Base-by-base conservation (phyloP, 2,888 invertebrate genomes). In the Chesias legatella region DNA sequence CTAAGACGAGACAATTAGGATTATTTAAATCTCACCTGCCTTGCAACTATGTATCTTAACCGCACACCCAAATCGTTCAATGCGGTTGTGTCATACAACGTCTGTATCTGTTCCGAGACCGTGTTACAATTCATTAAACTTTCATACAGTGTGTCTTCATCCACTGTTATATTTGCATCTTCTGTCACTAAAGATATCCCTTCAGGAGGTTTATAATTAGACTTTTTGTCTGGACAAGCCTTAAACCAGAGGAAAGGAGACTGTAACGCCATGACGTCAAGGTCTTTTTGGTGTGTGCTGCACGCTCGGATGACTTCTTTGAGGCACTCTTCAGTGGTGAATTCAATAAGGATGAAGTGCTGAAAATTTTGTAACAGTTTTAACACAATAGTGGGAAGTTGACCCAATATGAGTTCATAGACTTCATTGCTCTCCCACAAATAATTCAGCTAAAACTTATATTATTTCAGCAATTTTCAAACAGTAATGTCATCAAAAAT, bases 341-440 rank as follows among this genome's bases (percentile, higher is more conserved):
- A 95, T 80, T 96, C 95, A 32, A 95, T 84, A 22, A 95, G 81
- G 71, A 95, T 92, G 64, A 94, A 95, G 72, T 94, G 91, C 91
- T 94, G 78, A 33, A 73, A 75, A 23, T 25, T 7, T 33, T 26
- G 10, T 43, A 33, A 35, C n/a, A 10, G 11, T n/a, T n/a, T n/a
- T n/a, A n/a, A n/a, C n/a, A n/a, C n/a, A n/a, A n/a, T n/a, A n/a
- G n/a, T n/a, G n/a, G n/a, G n/a, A n/a, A n/a, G n/a, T n/a, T n/a
- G n/a, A n/a, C n/a, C n/a, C n/a, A n/a, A n/a, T n/a, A n/a, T n/a
- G n/a, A n/a, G n/a, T n/a, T n/a, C n/a, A n/a, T n/a, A n/a, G n/a
- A n/a, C n/a, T n/a, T n/a, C n/a, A n/a, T n/a, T n/a, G n/a, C n/a
- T n/a, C n/a, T n/a, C n/a, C n/a, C n/a, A n/a, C n/a, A n/a, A n/a